phyloP scores from a whole-genome alignment of 2,113 vertebrate genomes.

The Eulemur macaco region DNA sequence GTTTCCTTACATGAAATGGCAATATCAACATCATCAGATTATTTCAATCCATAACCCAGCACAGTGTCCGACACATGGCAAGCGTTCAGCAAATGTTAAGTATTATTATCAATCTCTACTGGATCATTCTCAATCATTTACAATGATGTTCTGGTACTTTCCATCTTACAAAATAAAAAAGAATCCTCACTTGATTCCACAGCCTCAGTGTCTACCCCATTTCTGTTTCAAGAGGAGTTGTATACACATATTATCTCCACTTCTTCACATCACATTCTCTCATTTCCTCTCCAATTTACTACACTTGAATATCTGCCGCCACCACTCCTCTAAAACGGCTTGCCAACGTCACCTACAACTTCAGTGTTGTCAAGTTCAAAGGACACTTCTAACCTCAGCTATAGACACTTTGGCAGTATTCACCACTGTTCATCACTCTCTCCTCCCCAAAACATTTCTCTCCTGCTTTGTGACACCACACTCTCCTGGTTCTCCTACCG shows the following conservation, averaged over 20 bases:
- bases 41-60: neutral
- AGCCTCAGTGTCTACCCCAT: neutral
- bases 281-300: neutral
- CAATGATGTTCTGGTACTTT: neutral
- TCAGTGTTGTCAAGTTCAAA: neutral
- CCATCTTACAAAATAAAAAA: neutral
- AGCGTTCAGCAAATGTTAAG: neutral
- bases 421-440: neutral
- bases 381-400: neutral
- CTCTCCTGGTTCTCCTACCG: neutral
- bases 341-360: neutral
- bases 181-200: neutral
- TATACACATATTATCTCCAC: rapidly evolving
- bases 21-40: neutral
- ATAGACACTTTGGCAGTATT: neutral
- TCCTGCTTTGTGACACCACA: neutral
- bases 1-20: neutral
- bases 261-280: neutral
- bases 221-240: neutral
- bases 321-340: neutral
- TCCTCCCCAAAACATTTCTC: neutral
- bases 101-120: neutral
- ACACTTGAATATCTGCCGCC: neutral
- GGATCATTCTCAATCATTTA: constrained; percentile 1
- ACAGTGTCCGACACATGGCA: neutral